phyloP scores from a whole-genome alignment of 2,113 vertebrate species.

The Melanostigma gelatinosum region DNA sequence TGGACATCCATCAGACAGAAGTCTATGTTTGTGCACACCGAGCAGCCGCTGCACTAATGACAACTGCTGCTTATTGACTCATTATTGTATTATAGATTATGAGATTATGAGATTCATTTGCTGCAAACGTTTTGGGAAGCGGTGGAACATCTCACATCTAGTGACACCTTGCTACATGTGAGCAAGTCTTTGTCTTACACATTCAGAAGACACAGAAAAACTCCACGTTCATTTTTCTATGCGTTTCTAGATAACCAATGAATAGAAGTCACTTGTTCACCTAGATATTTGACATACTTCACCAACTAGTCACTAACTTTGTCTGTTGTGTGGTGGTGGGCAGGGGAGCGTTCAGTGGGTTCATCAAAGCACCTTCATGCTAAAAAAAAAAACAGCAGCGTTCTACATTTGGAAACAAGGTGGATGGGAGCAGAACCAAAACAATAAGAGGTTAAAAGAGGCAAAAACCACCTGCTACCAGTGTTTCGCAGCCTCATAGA shows the following conservation, averaged over 20 bases:
- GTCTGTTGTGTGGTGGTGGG: not conserved
- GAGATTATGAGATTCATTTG: not conserved
- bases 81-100: not conserved
- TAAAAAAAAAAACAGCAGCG: not conserved
- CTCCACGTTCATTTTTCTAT: not conserved
- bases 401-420: not conserved
- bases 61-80: constrained; percentile 16
- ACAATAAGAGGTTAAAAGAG: not conserved
- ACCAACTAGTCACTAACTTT: not conserved
- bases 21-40: constrained; percentile 8
- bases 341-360: not conserved
- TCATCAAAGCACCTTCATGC: not conserved
- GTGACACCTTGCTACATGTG: not conserved
- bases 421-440: not conserved
- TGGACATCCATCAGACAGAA: constrained; percentile 39
- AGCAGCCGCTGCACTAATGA: constrained; percentile 47
- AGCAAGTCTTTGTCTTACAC: not conserved
- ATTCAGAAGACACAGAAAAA: not conserved
- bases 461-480: not conserved
- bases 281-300: not conserved
- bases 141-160: not conserved
- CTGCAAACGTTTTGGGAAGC: not conserved
- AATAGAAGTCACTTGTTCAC: too few species aligned
- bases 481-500: not conserved
- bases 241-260: not conserved